Conservation (phyloP, 2,797 vertebrate species). For the Capromys pilorides region DNA sequence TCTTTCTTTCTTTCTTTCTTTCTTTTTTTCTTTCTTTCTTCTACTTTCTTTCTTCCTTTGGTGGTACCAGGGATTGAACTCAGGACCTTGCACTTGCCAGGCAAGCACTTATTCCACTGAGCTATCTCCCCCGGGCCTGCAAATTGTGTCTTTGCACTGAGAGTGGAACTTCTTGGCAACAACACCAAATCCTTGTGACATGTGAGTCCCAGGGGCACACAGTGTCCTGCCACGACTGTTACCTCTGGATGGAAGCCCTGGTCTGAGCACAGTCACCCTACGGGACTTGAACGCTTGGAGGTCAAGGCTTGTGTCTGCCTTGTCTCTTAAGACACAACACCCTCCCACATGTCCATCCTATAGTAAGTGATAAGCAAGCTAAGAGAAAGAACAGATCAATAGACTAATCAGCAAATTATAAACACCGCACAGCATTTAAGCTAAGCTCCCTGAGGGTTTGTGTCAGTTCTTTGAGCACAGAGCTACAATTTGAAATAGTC, state of each 20-base stretch:
- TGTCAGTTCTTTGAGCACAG: background rate
- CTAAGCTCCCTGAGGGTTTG: background rate
- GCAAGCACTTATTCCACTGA: too few relatives aligned
- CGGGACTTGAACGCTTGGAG: background rate
- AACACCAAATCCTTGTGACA: background rate
- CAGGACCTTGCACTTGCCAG: too few relatives aligned
- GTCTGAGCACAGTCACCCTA: background rate
- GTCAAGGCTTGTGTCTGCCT: background rate
- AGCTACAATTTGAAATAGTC: constrained; percentile 69
- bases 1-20: too few relatives aligned
- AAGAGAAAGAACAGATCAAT: constrained; percentile 1
- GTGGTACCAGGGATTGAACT: too few relatives aligned
- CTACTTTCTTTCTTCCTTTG: too few relatives aligned
- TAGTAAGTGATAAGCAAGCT: background rate
- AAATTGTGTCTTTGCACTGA: background rate
- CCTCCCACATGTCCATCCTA: background rate
- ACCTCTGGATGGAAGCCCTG: background rate
- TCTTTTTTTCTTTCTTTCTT: too few relatives aligned
- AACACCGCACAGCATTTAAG: background rate
- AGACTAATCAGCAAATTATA: background rate
- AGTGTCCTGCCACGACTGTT: background rate
- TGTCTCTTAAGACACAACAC: background rate
- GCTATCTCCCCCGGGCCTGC: too few relatives aligned
- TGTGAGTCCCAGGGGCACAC: background rate
- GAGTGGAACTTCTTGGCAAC: background rate